phyloP scores from a whole-genome alignment of 2,113 vertebrate genomes.

The Vulpes lagopus region DNA sequence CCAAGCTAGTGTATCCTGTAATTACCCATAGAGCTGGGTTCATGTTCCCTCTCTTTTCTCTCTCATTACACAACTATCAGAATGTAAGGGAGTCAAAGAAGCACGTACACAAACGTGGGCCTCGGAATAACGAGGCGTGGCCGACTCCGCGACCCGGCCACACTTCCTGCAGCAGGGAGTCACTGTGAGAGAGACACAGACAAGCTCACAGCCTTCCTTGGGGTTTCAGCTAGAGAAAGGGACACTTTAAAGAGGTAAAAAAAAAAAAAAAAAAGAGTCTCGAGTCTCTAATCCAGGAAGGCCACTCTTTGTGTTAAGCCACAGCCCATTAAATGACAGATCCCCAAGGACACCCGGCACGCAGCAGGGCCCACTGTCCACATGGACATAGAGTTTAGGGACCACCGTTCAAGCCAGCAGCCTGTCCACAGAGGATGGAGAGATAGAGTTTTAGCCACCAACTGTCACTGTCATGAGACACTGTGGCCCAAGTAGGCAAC shows the following conservation, averaged over 20 bases:
- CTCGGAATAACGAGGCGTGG: neutral
- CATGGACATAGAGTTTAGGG: neutral
- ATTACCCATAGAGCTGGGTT: constrained; percentile 82
- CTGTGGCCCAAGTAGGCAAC: neutral
- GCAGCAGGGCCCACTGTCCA: neutral
- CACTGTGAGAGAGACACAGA: accelerated
- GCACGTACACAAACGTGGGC: neutral
- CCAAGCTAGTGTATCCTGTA: constrained; percentile 71
- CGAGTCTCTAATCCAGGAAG: neutral
- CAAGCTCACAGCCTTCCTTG: neutral
- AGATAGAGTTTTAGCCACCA: accelerated
- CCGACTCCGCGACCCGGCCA: neutral
- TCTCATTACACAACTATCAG: constrained; percentile 42
- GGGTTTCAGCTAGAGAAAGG: neutral
- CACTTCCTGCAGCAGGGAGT: neutral
- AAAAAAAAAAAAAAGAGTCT: neutral
- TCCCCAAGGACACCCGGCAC: neutral
- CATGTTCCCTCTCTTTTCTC: constrained; percentile 68
- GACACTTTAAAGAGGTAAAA: neutral
- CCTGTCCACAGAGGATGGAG: accelerated
- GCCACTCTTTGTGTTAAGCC: neutral
- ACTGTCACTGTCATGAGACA: accelerated
- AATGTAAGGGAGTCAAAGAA: neutral
- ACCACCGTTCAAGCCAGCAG: accelerated
- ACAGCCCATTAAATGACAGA: accelerated